phyloP scores from a whole-genome alignment of 2,888 invertebrate species.

The Notodonta ziczac region DNA sequence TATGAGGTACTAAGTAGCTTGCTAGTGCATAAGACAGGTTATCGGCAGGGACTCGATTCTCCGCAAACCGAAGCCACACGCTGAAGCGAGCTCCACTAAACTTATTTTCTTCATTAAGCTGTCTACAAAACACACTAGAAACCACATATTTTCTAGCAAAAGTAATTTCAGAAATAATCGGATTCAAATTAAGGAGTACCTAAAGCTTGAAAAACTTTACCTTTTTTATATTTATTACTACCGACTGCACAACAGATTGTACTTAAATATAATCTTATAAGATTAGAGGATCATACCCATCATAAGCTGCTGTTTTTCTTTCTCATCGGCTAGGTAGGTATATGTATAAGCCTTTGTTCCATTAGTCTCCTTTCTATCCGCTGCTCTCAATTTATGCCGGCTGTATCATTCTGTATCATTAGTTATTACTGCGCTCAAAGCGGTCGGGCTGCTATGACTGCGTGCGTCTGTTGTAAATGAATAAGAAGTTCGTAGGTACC shows the following conservation, averaged over 20 bases:
- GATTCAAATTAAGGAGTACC: no score
- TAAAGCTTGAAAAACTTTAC: no score
- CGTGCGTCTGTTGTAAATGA: constrained; percentile 16
- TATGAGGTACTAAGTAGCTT: no score
- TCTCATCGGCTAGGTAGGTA: no score
- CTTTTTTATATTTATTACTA: background rate
- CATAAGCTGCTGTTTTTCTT: no score
- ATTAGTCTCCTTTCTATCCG: constrained; percentile 24
- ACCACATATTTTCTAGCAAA: constrained; percentile 3
- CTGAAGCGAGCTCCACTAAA: constrained; percentile 48
- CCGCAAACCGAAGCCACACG: constrained; percentile 43
- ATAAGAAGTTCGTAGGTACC: constrained; percentile 7
- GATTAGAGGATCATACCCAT: no score
- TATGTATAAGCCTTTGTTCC: constrained; percentile 14
- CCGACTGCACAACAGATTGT: no score
- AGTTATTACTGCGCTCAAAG: constrained; percentile 6
- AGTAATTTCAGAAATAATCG: constrained; percentile 12
- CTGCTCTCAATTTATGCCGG: constrained; percentile 31
- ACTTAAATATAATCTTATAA: no score
- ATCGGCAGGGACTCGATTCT: no score
- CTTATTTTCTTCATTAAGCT: constrained; percentile 56
- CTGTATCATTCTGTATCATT: constrained; percentile 6
- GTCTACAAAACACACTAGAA: constrained; percentile 21
- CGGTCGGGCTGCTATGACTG: constrained; percentile 12
- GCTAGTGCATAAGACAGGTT: no score